These are phyloP conservation scores for Ascidia mentula DNA, from an alignment of 23 tunicate genomes.

Conservation along the genomic window DNA sequence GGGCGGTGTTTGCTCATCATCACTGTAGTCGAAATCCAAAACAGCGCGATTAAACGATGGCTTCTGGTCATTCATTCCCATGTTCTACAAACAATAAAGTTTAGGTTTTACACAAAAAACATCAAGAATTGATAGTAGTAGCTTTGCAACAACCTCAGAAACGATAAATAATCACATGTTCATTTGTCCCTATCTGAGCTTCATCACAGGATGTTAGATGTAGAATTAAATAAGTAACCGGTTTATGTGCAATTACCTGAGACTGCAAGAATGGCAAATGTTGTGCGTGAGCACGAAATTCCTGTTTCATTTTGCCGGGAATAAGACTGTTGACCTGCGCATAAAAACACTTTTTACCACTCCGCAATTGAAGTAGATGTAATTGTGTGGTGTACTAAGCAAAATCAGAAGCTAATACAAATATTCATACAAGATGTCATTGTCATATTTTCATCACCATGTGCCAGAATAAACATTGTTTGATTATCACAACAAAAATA, in stretches of 20 bases:
- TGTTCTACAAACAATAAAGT: too few species aligned
- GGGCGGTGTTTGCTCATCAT: constrained; percentile 75
- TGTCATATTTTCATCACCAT: constrained; percentile 13
- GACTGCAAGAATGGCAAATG: constrained; percentile 6
- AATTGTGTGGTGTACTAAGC: not conserved
- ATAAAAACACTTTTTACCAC: not conserved
- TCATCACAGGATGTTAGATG: too few species aligned
- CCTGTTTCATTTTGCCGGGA: not conserved
- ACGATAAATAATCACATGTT: too few species aligned
- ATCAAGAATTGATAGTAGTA: not conserved
- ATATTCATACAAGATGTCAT: not conserved
- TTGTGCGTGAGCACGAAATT: not conserved
- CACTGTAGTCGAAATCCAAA: constrained; percentile 87
- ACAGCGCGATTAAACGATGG: constrained; percentile 79
- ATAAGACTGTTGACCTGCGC: not conserved
- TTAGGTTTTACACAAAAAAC: not conserved
- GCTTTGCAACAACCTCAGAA: not conserved
- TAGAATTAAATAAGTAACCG: too few species aligned
- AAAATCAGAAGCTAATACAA: constrained; percentile 4
- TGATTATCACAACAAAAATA: not conserved
- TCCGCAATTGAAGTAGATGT: not conserved
- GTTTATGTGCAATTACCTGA: not conserved
- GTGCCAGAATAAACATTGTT: not conserved
- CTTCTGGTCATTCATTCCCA: not conserved
- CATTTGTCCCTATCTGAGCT: constrained; percentile 37